A percentile compares a stretch with the other conserved stretches of the same genome.
These are phyloP conservation scores for Oophaga sylvatica DNA, from an alignment of 2,797 vertebrate genomes.

Conservation along the genomic window DNA sequence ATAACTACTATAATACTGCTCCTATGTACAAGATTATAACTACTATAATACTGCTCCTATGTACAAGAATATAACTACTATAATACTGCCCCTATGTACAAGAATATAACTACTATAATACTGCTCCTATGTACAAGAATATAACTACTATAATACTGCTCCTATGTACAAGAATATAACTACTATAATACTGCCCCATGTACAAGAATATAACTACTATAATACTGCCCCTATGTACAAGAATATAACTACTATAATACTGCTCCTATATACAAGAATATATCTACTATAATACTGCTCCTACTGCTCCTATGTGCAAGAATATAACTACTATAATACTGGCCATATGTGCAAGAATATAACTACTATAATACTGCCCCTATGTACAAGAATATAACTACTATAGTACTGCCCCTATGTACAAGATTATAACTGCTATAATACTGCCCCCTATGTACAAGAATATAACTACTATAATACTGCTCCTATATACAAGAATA, in stretches of 20 bases:
- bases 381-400: conserved; percentile 6
- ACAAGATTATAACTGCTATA: conserved; percentile 6
- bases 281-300: conserved; percentile 5
- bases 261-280: neutral
- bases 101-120: conserved; percentile 7
- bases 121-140: neutral
- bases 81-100: neutral
- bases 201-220: conserved; percentile 11
- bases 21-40: neutral
- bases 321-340: conserved; percentile 12
- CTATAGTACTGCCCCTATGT: conserved; percentile 7
- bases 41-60: conserved; percentile 6
- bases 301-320: neutral
- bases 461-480: conserved; percentile 1
- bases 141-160: conserved; percentile 4
- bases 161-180: conserved; percentile 7
- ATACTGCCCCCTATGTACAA: neutral
- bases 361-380: conserved; percentile 6
- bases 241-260: conserved; percentile 1
- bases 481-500: neutral
- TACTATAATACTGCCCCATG: conserved; percentile 5
- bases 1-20: conserved; percentile 1
- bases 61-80: neutral
- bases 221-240: neutral
- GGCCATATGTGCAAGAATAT: neutral